Evolutionary conservation across 1,140 invertebrate species (phyloP), one percentile per base, ranked within the genome.

Genomic region (Drosophila serrata): DNA sequence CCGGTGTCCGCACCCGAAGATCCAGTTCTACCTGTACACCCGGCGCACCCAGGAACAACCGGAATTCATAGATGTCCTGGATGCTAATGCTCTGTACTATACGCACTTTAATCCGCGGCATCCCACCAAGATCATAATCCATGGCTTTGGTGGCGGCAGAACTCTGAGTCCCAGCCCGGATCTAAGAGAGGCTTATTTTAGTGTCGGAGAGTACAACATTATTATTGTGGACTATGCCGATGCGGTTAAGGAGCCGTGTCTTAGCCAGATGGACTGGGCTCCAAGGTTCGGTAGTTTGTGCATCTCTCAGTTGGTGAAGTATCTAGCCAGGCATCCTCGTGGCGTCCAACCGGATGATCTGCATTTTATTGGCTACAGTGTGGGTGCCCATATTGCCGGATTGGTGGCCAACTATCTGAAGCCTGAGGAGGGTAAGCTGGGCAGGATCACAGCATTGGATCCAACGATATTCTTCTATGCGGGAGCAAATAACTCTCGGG

Each of bases 201-300:
- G 94, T 31, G 93, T 95, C 64, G 96, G 96, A 56, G 94, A 97
- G 81, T 97, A 97, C 91, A 97, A 97, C 86, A 96, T 97, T 53
- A 96, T 97, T 77, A 97, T 97, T 49, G 96, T 97, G n/a, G 96
- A 97, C 93, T 97, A 97, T 91, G 95, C 95, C 43, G 94, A 95
- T 11, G 94, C 97, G n/a, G 97, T 97, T 3, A 95, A 95, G 84
- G 96, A 97, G 87, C 96, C 96, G 2, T 97, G 97, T 90, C 93
- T 97, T 3, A 95, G 95, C 80, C 95, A 95, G 94, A 95, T 97
- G 94, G 95, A 96, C 78, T 97, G 97, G 97, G 95, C 96, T 9
- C 97, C 97, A 13, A 94, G 96, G 43, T 97, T 97, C 87, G 95
- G 95, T n/a, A 95, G 95, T 51, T 94, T 95, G 82, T 97, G 97